Conservation (phyloP, 2,797 vertebrate species). For the Coluber constrictor region DNA sequence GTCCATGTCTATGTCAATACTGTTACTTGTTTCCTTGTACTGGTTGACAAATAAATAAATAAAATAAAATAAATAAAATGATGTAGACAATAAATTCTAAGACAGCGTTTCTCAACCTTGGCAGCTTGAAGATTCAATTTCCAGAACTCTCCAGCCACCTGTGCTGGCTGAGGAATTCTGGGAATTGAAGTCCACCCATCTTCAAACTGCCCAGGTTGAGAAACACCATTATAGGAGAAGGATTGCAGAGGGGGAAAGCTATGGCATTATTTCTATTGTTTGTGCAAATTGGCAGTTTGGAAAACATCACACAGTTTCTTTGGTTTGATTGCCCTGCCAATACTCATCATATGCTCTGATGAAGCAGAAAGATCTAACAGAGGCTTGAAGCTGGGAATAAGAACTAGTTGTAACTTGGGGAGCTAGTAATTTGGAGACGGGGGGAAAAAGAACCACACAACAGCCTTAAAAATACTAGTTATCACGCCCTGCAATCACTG, state of each 20-base stretch:
- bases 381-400: not conserved
- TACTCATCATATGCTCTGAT: conserved; percentile 37
- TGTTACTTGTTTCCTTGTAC: no score
- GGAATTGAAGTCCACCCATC: not conserved
- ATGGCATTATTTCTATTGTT: conserved; percentile 42
- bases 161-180: not conserved
- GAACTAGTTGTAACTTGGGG: not conserved
- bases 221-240: not conserved
- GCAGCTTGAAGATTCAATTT: no score
- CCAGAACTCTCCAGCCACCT: no score
- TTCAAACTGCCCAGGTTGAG: not conserved
- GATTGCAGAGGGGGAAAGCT: no score
- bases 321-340: not conserved
- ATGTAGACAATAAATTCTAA: not conserved
- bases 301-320: conserved; percentile 64
- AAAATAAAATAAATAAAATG: no score
- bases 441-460: not conserved
- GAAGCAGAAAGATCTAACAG: conserved; percentile 5
- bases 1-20: no score
- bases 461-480: not conserved
- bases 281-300: conserved; percentile 59
- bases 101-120: no score
- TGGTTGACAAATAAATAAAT: no score
- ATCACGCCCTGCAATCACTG: not conserved
- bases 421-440: not conserved